Evolutionary conservation across 2,888 invertebrate species (phyloP), one percentile per base, ranked within the genome.

Genomic region (Sepioteuthis lessoniana): DNA sequence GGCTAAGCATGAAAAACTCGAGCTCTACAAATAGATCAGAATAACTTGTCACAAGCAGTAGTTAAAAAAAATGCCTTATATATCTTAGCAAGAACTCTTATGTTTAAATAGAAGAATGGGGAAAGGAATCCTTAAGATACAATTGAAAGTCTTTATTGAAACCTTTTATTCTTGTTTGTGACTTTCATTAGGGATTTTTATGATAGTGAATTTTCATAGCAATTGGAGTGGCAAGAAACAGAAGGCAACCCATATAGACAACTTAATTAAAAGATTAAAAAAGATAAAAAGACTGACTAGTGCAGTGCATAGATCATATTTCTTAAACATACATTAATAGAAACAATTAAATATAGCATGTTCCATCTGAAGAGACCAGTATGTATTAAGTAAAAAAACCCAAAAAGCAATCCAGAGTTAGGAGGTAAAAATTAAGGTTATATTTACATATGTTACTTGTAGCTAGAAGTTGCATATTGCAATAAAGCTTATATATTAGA

Each of bases 261-360:
- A n/a, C n/a, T 76, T 76, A 35, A 76, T 76, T 76, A 76, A 35
- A n/a, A 35, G n/a, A 76, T 76, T n/a, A 76, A 60, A 76, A 76
- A 13, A n/a, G 13, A 55, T 1, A 28, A 35, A 60, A n/a, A n/a
- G 16, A n/a, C n/a, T n/a, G 76, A 76, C n/a, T 13, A 76, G 76
- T n/a, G 76, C 76, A 76, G n/a, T n/a, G 76, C n/a, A n/a, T 76
- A n/a, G 76, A 76, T 76, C 76, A 76, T 76, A 76, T 76, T 76
- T 76, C n/a, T 13, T 35, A 35, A 76, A 42, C 42, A 42, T 42
- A 42, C n/a, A 35, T 76, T 76, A 76, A 76, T 76, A 76, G 76
- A 21, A 76, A 76, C n/a, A 35, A 76, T 76, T 16, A 35, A 76
- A 76, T 76, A 76, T 35, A 76, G 35, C 76, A 76, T 2, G n/a